Evolutionary conservation across 2,113 vertebrate genomes (phyloP).

Genomic region (Pteronura brasiliensis): DNA sequence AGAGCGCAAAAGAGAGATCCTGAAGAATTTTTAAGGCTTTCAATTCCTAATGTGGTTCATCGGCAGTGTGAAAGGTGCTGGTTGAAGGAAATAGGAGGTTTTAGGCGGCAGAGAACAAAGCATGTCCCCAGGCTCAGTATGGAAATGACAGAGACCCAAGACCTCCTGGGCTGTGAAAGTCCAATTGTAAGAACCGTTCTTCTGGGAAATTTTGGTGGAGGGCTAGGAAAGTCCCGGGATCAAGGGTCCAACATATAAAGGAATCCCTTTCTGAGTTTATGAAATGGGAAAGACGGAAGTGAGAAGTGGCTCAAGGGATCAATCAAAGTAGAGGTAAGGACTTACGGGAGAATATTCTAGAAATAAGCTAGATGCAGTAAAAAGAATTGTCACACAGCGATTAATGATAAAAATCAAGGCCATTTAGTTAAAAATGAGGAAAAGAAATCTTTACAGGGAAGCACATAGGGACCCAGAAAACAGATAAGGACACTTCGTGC

Average conservation of each 20-base stretch:
- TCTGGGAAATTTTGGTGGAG: constrained; percentile 43
- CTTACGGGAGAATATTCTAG: constrained; percentile 54
- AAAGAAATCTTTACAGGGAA: constrained; percentile 40
- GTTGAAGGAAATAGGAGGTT: constrained; percentile 48
- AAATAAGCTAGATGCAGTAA: constrained; percentile 49
- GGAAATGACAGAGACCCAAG: constrained; percentile 67
- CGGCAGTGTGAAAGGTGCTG: constrained; percentile 34
- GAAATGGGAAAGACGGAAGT: constrained; percentile 47
- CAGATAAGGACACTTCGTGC: constrained; percentile 38
- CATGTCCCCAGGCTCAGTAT: constrained; percentile 58
- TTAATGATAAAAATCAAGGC: constrained; percentile 72
- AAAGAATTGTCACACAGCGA: constrained; percentile 20
- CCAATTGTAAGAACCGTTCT: not conserved
- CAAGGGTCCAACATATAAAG: constrained; percentile 60
- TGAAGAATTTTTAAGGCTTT: constrained; percentile 18
- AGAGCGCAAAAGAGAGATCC: not conserved
- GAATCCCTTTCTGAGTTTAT: constrained; percentile 33
- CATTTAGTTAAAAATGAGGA: constrained; percentile 51
- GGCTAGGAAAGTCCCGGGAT: not conserved
- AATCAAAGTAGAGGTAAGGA: constrained; percentile 13
- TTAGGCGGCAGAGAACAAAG: constrained; percentile 64
- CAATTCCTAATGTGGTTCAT: constrained; percentile 5
- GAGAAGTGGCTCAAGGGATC: constrained; percentile 15
- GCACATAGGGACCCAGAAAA: constrained; percentile 59
- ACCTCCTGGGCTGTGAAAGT: not conserved